Evolutionary conservation across 1,140 invertebrate species (phyloP), one percentile per base, ranked within the genome.

Genomic region (Delia radicum): DNA sequence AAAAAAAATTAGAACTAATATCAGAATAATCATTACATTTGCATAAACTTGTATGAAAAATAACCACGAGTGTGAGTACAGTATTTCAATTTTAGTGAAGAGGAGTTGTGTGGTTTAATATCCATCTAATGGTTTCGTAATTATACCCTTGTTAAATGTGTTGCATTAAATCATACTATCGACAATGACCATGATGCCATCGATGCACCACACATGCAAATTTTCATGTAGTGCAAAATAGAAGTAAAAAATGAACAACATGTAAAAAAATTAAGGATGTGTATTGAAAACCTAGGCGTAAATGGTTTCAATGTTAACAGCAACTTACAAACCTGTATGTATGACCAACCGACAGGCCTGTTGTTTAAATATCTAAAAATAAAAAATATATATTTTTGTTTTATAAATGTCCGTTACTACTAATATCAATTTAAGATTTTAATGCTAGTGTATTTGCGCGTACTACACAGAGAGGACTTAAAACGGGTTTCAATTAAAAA

Each of bases 91-190:
- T 18, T 10, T 5, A 55, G 7, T 55, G 46, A 3, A 21, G n/a
- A 21, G 48, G 21, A 21, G 48, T 21, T 55, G n/a, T 55, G 48
- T 27, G 37, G 8, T 48, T 67, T 67, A 69, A 73, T 73, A 74
- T 74, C 73, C 55, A 55, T 74, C 79, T 81, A 82, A 82, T 84
- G 80, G 81, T 67, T 79, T 78, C 77, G 83, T 83, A 84, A 84
- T 83, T 84, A 84, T 80, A 79, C 28, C 75, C 74, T 46, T 61
- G 74, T 62, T 62, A 76, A 65, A 76, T 71, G 77, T 74, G 46
- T 73, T 28, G 73, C 76, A 77, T 75, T 79, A 77, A 79, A 78
- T 79, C 79, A 79, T 75, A 15, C 24, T n/a, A 28, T 76, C 37
- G 74, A 24, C 75, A 74, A 37, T 69, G 29, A 33, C 65, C 65